Percentiles rank a stretch among this genome's conserved stretches.
These are phyloP conservation scores for Calameuta idolon DNA, from an alignment of 2,888 invertebrate genomes.

Conservation along the genomic window DNA sequence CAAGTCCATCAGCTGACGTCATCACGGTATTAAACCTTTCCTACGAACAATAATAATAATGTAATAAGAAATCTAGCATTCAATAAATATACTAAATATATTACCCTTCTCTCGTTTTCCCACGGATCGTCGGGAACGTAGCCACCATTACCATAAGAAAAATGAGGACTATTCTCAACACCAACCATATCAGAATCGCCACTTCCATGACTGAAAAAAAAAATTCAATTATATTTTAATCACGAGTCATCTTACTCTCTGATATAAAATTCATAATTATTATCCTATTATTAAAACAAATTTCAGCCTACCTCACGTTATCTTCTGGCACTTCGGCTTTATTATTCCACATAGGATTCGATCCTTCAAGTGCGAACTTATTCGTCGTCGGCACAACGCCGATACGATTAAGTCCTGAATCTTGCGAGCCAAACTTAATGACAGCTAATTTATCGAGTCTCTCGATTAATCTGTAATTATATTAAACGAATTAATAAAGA, in stretches of 20 bases:
- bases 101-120: conserved; percentile 16
- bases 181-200: conserved; percentile 77
- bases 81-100: background rate
- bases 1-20: background rate
- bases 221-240: conserved; percentile 3
- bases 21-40: conserved; percentile 18
- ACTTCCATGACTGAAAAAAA: conserved; percentile 70
- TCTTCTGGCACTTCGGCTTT: conserved; percentile 69
- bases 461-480: conserved; percentile 69
- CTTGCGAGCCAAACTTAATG: conserved; percentile 75
- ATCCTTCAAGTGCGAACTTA: conserved; percentile 77
- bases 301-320: conserved; percentile 67
- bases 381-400: conserved; percentile 77
- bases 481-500: conserved; percentile 5
- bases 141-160: conserved; percentile 66
- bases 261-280: background rate
- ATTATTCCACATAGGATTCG: conserved; percentile 78
- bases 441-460: conserved; percentile 74
- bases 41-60: background rate
- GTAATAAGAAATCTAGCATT: background rate
- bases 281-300: background rate
- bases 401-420: conserved; percentile 72
- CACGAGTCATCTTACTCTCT: background rate
- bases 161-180: conserved; percentile 76
- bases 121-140: conserved; percentile 24